Evolutionary conservation across 2,113 vertebrate genomes (phyloP).

Genomic region (Platichthys stellatus): DNA sequence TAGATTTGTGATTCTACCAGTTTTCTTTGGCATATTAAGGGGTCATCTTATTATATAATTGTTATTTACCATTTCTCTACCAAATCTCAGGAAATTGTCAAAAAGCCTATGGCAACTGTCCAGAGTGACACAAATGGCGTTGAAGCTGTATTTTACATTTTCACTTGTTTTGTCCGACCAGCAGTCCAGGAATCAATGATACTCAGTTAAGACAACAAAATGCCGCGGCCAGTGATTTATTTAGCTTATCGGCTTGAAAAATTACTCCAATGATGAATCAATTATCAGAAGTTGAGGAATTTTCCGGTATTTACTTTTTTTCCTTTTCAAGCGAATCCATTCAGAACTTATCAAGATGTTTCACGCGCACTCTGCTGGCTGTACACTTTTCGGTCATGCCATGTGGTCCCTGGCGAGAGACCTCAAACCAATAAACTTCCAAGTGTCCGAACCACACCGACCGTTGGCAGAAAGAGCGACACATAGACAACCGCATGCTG

Average conservation of each 20-base stretch:
- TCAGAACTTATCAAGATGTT: neutral
- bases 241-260: neutral
- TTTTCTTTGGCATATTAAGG: no score
- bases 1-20: no score
- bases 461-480: neutral
- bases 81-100: no score
- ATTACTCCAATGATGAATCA: neutral
- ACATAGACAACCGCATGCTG: neutral
- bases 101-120: no score
- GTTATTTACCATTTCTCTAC: neutral
- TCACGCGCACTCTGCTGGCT: neutral
- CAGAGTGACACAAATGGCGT: no score
- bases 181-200: no score
- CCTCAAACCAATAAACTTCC: neutral
- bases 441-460: conserved; percentile 28
- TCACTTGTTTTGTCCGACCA: no score
- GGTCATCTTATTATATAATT: no score
- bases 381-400: conserved; percentile 6
- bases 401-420: conserved; percentile 22
- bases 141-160: no score
- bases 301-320: neutral
- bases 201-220: no score
- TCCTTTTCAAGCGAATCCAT: neutral
- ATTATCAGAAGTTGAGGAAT: neutral
- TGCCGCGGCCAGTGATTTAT: neutral